A percentile compares a stretch with the other conserved stretches of the same genome.
Evolutionary conservation across 2,113 vertebrate species (phyloP).

Genomic region (Motacilla tschutschensis): DNA sequence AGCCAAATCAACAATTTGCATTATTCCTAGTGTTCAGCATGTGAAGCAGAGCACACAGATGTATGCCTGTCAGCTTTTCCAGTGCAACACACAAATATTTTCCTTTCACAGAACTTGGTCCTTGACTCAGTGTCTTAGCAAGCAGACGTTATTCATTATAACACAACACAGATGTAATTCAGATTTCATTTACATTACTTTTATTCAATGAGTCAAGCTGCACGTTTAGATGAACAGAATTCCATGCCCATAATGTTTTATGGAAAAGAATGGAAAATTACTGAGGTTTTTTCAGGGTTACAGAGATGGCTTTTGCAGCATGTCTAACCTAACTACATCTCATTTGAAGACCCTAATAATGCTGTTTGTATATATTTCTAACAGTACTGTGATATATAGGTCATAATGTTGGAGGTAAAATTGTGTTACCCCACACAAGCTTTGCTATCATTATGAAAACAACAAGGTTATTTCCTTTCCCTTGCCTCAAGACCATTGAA

Average conservation of each 20-base stretch:
- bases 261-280: slow-evolving; percentile 10
- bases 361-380: neutral
- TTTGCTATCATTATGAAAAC: neutral
- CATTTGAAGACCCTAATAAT: neutral
- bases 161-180: slow-evolving; percentile 72
- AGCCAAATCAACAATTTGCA: slow-evolving; percentile 63
- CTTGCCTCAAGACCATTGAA: neutral
- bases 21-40: slow-evolving; percentile 37
- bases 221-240: slow-evolving; percentile 12
- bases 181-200: slow-evolving; percentile 63
- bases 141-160: slow-evolving; percentile 73
- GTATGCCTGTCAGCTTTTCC: slow-evolving; percentile 69
- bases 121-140: slow-evolving; percentile 71
- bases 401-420: neutral
- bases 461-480: neutral
- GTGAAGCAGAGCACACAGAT: slow-evolving; percentile 55
- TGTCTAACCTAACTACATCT: neutral
- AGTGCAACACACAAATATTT: slow-evolving; percentile 69
- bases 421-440: neutral
- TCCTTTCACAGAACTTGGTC: slow-evolving; percentile 59
- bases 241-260: neutral
- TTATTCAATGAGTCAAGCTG: slow-evolving; percentile 38
- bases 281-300: neutral
- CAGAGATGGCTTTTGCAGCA: neutral
- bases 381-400: neutral